Percentiles rank a stretch among this genome's conserved stretches.
phyloP scores from a whole-genome alignment of 2,888 invertebrate genomes.

The Chydorus sphaericus region DNA sequence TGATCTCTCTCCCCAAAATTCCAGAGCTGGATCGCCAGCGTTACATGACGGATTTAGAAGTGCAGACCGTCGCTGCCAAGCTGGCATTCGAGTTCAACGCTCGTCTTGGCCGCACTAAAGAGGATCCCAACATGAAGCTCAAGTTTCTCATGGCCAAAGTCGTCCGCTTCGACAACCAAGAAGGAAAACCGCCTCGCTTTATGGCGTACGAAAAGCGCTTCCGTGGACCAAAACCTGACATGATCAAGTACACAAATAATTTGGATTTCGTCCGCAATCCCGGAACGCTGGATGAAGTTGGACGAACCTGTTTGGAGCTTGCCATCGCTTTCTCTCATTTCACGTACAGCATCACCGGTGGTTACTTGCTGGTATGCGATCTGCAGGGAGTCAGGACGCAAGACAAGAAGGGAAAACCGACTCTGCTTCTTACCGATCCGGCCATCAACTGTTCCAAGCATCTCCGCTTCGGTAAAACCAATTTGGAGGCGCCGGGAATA shows the following conservation, averaged over 20 bases:
- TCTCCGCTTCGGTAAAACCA: background rate
- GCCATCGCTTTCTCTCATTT: background rate
- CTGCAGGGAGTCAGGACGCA: background rate
- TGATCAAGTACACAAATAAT: background rate
- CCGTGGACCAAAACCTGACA: background rate
- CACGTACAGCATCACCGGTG: background rate
- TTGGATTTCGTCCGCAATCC: background rate
- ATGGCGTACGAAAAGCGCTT: background rate
- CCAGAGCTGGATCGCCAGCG: background rate
- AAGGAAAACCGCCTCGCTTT: background rate
- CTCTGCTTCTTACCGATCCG: background rate
- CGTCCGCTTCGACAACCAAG: no score
- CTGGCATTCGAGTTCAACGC: background rate
- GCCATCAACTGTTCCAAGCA: background rate
- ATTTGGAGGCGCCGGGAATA: background rate
- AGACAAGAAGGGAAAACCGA: background rate
- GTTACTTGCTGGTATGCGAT: background rate
- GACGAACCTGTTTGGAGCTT: background rate
- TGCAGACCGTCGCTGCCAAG: background rate
- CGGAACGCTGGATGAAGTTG: background rate
- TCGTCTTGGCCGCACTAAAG: background rate
- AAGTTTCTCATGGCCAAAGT: background rate
- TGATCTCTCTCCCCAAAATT: background rate
- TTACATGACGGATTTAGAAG: background rate
- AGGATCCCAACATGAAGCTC: background rate